phyloP scores from a whole-genome alignment of 2,888 invertebrate species.

The Lasioglossum villosulum region DNA sequence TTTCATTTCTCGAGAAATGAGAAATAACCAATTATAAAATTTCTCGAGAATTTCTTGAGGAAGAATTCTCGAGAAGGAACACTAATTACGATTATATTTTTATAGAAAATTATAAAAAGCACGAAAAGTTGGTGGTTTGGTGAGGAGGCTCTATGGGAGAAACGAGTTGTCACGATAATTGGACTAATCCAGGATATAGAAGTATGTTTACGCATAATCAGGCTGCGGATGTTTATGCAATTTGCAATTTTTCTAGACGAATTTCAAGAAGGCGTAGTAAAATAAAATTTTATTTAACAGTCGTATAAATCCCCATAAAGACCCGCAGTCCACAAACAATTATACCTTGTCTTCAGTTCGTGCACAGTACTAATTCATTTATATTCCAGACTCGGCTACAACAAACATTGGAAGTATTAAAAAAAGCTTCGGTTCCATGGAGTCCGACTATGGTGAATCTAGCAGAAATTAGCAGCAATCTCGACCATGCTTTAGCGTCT shows the following conservation, averaged over 20 bases:
- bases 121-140: slow-evolving; percentile 80
- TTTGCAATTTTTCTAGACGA: too few relatives aligned
- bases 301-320: too few relatives aligned
- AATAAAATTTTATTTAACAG: too few relatives aligned
- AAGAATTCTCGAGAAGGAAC: too few relatives aligned
- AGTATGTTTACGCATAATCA: slow-evolving; percentile 61
- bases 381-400: slow-evolving; percentile 77
- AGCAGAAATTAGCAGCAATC: slow-evolving; percentile 75
- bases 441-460: slow-evolving; percentile 78
- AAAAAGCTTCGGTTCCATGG: slow-evolving; percentile 83
- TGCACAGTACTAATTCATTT: slow-evolving; percentile 18
- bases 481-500: slow-evolving; percentile 81
- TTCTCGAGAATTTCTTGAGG: too few relatives aligned
- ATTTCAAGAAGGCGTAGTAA: too few relatives aligned
- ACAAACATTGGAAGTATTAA: slow-evolving; percentile 78
- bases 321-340: too few relatives aligned
- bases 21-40: too few relatives aligned
- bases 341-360: neutral
- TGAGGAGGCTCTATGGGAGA: slow-evolving; percentile 83
- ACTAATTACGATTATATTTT: slow-evolving; percentile 24
- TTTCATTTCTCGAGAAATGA: too few relatives aligned
- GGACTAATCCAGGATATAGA: slow-evolving; percentile 78
- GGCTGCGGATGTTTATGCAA: too few relatives aligned
- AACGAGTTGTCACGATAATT: slow-evolving; percentile 75
- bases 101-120: slow-evolving; percentile 73